These are phyloP conservation scores for Syngnathus floridae DNA, from an alignment of 2,113 vertebrate genomes.

Conservation along the genomic window DNA sequence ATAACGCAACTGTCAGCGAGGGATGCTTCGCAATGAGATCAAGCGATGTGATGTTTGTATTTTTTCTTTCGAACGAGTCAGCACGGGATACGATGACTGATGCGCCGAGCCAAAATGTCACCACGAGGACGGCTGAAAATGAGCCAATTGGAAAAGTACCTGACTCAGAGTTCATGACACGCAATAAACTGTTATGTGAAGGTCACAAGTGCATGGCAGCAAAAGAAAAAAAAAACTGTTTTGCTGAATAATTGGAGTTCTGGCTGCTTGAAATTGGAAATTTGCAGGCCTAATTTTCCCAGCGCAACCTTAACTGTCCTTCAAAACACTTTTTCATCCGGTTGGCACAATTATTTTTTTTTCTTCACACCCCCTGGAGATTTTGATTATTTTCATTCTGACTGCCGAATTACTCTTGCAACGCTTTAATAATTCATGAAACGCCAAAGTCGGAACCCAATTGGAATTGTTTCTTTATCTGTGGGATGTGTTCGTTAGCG, in stretches of 20 bases:
- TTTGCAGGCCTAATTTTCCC: constrained; percentile 28
- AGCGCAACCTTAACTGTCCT: constrained; percentile 17
- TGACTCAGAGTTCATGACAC: constrained; percentile 29
- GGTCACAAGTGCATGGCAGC: constrained; percentile 29
- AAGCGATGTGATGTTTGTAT: constrained; percentile 1
- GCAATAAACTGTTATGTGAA: constrained; percentile 48
- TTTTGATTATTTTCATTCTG: constrained; percentile 26
- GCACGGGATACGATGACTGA: constrained; percentile 20
- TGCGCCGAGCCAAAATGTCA: constrained; percentile 49
- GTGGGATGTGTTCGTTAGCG: background rate
- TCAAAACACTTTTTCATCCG: constrained; percentile 32
- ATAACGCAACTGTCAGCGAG: constrained; percentile 7
- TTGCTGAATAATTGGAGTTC: constrained; percentile 7
- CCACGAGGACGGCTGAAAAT: constrained; percentile 3
- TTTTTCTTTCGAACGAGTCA: constrained; percentile 4
- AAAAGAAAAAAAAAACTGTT: background rate
- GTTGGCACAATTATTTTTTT: constrained; percentile 4
- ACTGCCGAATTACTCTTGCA: constrained; percentile 38
- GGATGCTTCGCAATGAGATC: constrained; percentile 9
- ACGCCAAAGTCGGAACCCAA: constrained; percentile 18
- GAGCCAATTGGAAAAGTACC: constrained; percentile 48
- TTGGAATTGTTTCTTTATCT: constrained; percentile 16
- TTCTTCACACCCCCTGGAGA: constrained; percentile 10
- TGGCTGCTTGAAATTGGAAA: constrained; percentile 22
- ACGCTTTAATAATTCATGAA: constrained; percentile 39